Conservation (phyloP, 2,888 invertebrate genomes). For the Tuta absoluta region DNA sequence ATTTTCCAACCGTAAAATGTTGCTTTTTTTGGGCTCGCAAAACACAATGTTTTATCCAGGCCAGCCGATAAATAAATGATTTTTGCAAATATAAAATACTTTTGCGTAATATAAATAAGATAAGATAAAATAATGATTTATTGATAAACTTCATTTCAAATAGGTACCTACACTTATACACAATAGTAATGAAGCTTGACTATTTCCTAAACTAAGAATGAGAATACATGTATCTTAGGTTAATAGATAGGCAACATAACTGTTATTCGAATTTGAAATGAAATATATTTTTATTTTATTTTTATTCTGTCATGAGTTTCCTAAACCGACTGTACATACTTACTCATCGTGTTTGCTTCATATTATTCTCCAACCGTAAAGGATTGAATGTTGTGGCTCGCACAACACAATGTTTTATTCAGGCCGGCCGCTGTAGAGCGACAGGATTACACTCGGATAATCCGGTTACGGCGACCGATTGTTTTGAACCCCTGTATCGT, state of each 20-base stretch:
- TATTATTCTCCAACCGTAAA: constrained; percentile 24
- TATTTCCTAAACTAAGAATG: too few relatives aligned
- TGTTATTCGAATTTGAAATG: too few relatives aligned
- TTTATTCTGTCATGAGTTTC: neutral
- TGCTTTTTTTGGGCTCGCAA: constrained; percentile 24
- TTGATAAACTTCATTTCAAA: too few relatives aligned
- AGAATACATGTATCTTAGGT: too few relatives aligned
- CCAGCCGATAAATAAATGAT: too few relatives aligned
- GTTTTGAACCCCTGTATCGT: constrained; percentile 33
- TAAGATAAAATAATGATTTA: too few relatives aligned
- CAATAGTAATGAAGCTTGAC: too few relatives aligned
- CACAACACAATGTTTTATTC: constrained; percentile 39
- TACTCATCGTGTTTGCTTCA: neutral
- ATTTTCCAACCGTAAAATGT: constrained; percentile 15
- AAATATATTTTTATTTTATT: neutral
- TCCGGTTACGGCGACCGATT: constrained; percentile 39
- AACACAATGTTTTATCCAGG: constrained; percentile 40
- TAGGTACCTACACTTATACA: too few relatives aligned
- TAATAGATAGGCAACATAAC: too few relatives aligned
- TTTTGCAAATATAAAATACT: too few relatives aligned
- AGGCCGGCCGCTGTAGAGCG: constrained; percentile 37
- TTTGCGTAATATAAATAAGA: too few relatives aligned
- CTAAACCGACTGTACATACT: neutral
- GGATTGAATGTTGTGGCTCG: constrained; percentile 29
- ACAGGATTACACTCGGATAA: constrained; percentile 43